phyloP scores from a whole-genome alignment of 2,888 invertebrate genomes.

The Agriopis marginaria region DNA sequence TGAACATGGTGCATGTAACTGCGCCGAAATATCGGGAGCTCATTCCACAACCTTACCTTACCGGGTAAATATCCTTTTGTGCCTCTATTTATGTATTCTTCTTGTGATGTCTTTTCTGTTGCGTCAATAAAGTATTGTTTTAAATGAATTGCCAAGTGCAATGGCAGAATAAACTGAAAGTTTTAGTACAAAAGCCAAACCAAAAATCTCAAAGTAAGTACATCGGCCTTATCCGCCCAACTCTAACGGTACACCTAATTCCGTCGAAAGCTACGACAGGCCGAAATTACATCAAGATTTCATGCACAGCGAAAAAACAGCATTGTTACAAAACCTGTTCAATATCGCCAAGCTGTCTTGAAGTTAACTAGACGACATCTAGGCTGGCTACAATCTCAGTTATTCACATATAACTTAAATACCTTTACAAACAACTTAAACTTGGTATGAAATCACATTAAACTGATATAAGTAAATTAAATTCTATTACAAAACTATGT shows the following conservation, averaged over 20 bases:
- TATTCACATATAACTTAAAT: slow-evolving; percentile 36
- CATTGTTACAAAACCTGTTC: slow-evolving; percentile 49
- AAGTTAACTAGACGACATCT: slow-evolving; percentile 41
- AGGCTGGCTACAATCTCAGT: slow-evolving; percentile 24
- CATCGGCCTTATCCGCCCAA: slow-evolving; percentile 19
- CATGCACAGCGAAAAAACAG: slow-evolving; percentile 45
- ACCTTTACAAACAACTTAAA: background rate
- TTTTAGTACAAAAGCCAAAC: slow-evolving; percentile 3
- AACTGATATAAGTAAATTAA: slow-evolving; percentile 47
- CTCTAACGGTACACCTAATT: slow-evolving; percentile 41
- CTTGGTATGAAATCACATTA: slow-evolving; percentile 17
- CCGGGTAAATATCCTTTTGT: no score
- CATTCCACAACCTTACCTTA: no score
- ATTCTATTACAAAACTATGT: slow-evolving; percentile 54
- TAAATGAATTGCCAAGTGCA: background rate
- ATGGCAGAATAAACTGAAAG: background rate
- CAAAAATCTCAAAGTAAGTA: slow-evolving; percentile 35
- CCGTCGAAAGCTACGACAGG: slow-evolving; percentile 33
- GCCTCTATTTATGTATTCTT: no score
- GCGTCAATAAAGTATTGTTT: background rate
- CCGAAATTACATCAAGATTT: slow-evolving; percentile 37
- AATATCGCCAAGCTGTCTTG: slow-evolving; percentile 36
- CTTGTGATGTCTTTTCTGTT: no score
- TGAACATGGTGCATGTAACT: no score
- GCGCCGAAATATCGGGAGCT: no score